Base-by-base conservation (phyloP, 2,888 invertebrate species). In the Mellilla xanthometata region DNA sequence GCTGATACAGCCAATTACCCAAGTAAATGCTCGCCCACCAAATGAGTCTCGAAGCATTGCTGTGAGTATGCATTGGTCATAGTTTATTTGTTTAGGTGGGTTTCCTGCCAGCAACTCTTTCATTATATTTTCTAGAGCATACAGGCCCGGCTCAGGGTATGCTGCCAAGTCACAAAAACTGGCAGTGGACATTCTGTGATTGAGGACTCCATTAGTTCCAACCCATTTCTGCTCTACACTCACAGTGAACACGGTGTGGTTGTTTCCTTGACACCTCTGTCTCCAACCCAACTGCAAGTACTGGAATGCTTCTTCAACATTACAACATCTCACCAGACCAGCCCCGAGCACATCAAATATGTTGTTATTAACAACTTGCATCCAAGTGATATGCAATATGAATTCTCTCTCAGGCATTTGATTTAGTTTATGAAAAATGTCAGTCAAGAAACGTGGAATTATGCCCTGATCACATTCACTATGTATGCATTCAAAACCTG, bases 201-300 rank as follows among this genome's bases (percentile, higher is more conserved):
- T 93, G 1, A 94, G 85, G 10, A 92, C 87, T 12, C 93, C 92
- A 65, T 94, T 93, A 12, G 92, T 90, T 2, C 91, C 91, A 3
- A 93, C 90, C 93, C 94, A 94, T 58, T 94, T 93, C 65, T 95
- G 95, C 66, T 95, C 94, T 57, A 95, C 84, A 27, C 94, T 94
- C 0, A 95, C 87, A 2, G 94, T 94, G 56, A 95, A 94, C 0
- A 95, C 89, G 3, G 93, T 93, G 60, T 95, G 94, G 24, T 91
- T 90, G 51, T 91, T 91, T n/a, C 91, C 90, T 15, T 81, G 83
- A 62, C 92, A 89, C 42, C 79, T 71, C 48, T 87, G 84, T 49
- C 93, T 90, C 82, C 94, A 90, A 0, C 94, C 95, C 40, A 93
- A 60, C 62, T 94, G 93, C 36, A 95, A 78, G 70, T 94, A 92